Conservation (phyloP, 2,113 vertebrate species). For the Meles meles region DNA sequence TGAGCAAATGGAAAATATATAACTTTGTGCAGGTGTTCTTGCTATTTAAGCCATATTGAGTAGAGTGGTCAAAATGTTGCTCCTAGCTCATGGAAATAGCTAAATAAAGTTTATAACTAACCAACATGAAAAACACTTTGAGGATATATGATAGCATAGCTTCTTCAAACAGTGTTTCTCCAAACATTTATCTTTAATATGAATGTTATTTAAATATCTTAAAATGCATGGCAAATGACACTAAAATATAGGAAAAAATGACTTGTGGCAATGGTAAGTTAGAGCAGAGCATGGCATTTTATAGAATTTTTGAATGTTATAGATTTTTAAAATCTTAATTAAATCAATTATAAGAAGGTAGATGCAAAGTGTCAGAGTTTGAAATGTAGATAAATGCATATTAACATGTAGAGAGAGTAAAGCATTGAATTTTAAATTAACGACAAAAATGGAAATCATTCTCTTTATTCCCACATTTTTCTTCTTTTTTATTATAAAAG, state of each 20-base stretch:
- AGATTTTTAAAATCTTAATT: conserved; percentile 45
- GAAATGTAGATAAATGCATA: conserved; percentile 43
- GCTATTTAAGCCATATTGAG: background rate
- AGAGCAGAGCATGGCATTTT: background rate
- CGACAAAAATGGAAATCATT: conserved; percentile 34
- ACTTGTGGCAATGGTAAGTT: background rate
- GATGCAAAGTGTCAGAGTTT: conserved; percentile 15
- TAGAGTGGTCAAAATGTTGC: background rate
- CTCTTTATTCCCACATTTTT: conserved; percentile 10
- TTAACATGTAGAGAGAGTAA: conserved; percentile 13
- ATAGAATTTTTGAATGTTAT: background rate
- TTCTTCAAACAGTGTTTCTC: background rate
- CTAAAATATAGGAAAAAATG: background rate
- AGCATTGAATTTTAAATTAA: conserved; percentile 51
- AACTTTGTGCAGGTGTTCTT: background rate
- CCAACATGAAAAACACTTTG: background rate
- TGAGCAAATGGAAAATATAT: background rate
- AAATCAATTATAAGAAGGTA: conserved; percentile 40
- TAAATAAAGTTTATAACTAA: background rate
- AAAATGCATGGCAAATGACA: background rate
- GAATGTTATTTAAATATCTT: conserved; percentile 12
- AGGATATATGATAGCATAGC: background rate
- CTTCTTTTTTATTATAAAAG: conserved; percentile 43
- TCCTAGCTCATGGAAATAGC: background rate
- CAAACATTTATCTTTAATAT: conserved; percentile 10